Evolutionary conservation across 2,113 vertebrate genomes (phyloP).

Genomic region (Todiramphus saurophagus): DNA sequence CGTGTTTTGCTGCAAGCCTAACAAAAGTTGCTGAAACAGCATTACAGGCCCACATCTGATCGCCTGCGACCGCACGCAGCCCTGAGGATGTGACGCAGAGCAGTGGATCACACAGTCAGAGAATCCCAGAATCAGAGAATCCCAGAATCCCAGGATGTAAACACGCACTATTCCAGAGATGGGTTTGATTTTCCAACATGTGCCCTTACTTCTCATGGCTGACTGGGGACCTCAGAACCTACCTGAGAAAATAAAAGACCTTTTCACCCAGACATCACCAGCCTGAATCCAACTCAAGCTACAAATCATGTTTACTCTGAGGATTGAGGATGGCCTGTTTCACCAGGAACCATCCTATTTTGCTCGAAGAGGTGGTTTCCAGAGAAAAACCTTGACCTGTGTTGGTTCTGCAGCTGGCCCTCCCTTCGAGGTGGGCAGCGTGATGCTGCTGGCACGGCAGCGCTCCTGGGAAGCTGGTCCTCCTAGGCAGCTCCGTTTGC

Average conservation of each 20-base stretch:
- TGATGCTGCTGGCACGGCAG: background rate
- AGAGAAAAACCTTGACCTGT: background rate
- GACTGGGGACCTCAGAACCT: background rate
- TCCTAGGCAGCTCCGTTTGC: background rate
- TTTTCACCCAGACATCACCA: background rate
- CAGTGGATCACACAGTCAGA: too few species aligned
- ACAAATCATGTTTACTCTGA: background rate
- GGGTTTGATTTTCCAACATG: rapidly evolving
- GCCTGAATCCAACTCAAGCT: background rate
- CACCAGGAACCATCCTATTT: background rate
- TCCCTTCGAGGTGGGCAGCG: background rate
- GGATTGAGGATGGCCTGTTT: too few species aligned
- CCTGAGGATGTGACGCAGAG: too few species aligned
- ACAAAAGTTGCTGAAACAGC: too few species aligned
- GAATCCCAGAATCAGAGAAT: too few species aligned
- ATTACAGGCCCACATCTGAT: too few species aligned
- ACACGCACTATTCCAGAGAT: background rate
- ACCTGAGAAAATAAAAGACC: background rate
- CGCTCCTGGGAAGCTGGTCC: background rate
- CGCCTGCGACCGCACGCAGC: too few species aligned
- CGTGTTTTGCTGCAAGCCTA: too few species aligned
- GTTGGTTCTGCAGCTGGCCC: background rate
- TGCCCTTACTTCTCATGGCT: background rate
- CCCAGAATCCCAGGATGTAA: background rate
- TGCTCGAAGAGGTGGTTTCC: background rate